Evolutionary conservation across 2,797 vertebrate genomes (phyloP).

Genomic region (Mycteria americana): DNA sequence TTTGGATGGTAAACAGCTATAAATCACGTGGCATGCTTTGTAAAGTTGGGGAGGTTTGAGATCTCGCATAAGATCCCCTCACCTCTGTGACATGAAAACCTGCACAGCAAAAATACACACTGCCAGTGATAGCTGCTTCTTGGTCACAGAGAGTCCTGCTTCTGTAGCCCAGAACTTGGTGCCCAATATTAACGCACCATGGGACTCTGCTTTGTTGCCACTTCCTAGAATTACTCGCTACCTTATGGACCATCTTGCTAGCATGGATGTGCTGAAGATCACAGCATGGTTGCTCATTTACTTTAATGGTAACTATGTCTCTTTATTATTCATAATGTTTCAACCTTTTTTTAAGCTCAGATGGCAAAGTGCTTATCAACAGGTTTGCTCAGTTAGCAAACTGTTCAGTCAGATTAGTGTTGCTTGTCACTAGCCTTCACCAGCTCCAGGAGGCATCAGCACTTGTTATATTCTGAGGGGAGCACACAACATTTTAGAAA

Average conservation of each 20-base stretch:
- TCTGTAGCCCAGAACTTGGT: rapidly evolving
- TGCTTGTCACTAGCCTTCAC: not conserved
- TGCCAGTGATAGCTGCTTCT: not conserved
- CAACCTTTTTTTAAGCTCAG: not conserved
- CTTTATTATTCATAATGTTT: not conserved
- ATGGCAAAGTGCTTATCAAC: not conserved
- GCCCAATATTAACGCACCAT: rapidly evolving
- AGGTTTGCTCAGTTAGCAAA: not conserved
- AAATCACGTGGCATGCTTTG: not conserved
- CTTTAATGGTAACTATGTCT: not conserved
- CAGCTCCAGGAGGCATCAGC: not conserved
- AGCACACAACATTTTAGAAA: not conserved
- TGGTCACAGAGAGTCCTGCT: not conserved
- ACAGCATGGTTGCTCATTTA: not conserved
- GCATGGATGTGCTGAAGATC: not conserved
- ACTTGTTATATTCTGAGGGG: not conserved
- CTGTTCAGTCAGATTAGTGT: not conserved
- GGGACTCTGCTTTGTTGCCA: not conserved
- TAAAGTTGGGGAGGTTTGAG: not conserved
- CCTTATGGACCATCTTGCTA: not conserved
- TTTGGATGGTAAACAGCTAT: not conserved
- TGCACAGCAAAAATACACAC: not conserved
- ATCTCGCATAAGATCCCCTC: not conserved
- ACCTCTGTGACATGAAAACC: not conserved
- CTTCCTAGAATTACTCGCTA: no score